A percentile compares a stretch with the other conserved stretches of the same genome.
phyloP scores from a whole-genome alignment of 2,797 vertebrate genomes.

The Forpus xanthops region DNA sequence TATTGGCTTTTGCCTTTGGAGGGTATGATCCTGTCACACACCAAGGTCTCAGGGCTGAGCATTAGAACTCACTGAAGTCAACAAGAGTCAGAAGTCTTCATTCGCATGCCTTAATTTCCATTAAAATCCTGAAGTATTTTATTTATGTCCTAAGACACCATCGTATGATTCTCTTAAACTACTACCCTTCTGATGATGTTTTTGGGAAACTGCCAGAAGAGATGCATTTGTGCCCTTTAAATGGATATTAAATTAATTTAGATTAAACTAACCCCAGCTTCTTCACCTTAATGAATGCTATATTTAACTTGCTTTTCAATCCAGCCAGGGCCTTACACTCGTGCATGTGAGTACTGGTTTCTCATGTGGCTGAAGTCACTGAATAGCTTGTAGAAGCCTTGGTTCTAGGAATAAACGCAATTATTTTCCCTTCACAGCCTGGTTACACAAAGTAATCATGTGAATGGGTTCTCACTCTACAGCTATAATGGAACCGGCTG shows the following conservation, averaged over 20 bases:
- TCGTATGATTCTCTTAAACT: not conserved
- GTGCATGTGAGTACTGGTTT: not conserved
- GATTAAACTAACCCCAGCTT: not conserved
- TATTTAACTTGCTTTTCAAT: not conserved
- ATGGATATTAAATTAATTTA: not conserved
- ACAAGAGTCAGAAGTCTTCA: not conserved
- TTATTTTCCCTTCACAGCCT: not conserved
- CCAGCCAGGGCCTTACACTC: not conserved
- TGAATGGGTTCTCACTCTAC: not conserved
- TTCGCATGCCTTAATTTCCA: not conserved
- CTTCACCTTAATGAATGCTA: not conserved
- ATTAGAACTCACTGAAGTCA: not conserved
- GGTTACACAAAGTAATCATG: not conserved
- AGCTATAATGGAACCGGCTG: not conserved
- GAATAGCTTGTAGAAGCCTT: not conserved
- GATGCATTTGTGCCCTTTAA: not conserved
- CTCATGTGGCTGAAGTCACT: not conserved
- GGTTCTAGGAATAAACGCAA: not conserved
- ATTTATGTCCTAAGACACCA: constrained; percentile 7
- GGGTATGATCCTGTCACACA: not conserved
- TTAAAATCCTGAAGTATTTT: not conserved
- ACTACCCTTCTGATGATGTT: not conserved
- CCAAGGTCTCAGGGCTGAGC: not conserved
- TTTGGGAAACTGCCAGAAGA: not conserved
- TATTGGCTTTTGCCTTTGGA: constrained; percentile 7